Evolutionary conservation across 2,888 invertebrate species (phyloP), one percentile per base, ranked within the genome.

Genomic region (Eumacrocentrus americanus): DNA sequence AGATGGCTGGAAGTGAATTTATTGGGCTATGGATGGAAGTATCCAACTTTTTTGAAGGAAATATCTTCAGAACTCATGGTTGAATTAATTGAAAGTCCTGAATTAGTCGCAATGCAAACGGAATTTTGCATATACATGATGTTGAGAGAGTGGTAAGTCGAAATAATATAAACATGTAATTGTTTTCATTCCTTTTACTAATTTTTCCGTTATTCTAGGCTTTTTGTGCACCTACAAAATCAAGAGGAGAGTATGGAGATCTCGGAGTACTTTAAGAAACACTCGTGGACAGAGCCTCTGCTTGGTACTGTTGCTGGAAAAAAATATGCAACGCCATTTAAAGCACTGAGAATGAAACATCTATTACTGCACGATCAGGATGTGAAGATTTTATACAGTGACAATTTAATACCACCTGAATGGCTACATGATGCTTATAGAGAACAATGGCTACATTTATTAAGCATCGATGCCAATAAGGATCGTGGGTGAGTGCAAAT

Each of bases 81-180:
- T 2, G 82, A 85, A 37, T 77, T 91, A 23, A 84, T 90, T 22
- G 80, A 83, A 9, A 87, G 88, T 74, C 85, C 87, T 0, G 85
- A 88, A 69, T 81, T 91, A 60, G 88, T 88, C 73, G 90, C 90
- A 1, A 86, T 91, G 82, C 91, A 91, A 80, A 91, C 91, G 0
- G 91, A 91, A 81, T 90, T 90, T 78, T 89, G 90, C 29, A 80
- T 91, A 38, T 91, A 91, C 68, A 86, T 87, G 48, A 81, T 91
- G 75, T 75, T 91, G 16, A 86, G 90, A 70, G 85, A 86, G 70
- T 91, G 91, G 91, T 75, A 64, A 48, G 2, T 50, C 3, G 40
- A 44, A 44, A n/a, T 25, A 48, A 18, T 34, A 18, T 5, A 20
- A 12, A 20, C 12, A 16, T 3, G 12, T 9, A 42, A 50, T 22